These are phyloP conservation scores for Alosa alosa DNA, from an alignment of 2,113 vertebrate genomes.

Conservation along the genomic window DNA sequence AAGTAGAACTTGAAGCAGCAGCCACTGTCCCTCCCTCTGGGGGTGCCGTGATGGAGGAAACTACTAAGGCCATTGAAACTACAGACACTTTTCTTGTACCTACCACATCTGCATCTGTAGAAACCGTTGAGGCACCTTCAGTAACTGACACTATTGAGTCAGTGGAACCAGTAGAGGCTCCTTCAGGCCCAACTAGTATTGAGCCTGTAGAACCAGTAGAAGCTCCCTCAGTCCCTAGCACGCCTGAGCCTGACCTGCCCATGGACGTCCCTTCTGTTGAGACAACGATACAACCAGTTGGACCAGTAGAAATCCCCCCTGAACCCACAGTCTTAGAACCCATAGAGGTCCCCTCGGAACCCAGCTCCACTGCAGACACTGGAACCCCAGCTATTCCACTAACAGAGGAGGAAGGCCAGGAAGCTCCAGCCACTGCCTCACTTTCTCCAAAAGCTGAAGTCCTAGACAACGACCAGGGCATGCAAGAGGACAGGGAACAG, in stretches of 20 bases:
- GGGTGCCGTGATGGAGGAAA: not conserved
- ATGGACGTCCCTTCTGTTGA: slow-evolving; percentile 21
- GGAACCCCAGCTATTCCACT: not conserved
- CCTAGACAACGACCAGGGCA: slow-evolving; percentile 31
- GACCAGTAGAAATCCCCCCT: slow-evolving; percentile 30
- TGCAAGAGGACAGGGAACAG: slow-evolving; percentile 41
- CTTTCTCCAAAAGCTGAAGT: slow-evolving; percentile 8
- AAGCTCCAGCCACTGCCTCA: not conserved
- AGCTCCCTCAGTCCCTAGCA: slow-evolving; percentile 3
- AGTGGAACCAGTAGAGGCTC: slow-evolving; percentile 35
- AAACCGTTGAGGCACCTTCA: not conserved
- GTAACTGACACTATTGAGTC: not conserved
- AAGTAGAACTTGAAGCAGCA: not conserved
- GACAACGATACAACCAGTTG: slow-evolving; percentile 28
- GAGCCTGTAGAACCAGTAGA: slow-evolving; percentile 16
- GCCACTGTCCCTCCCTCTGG: not conserved
- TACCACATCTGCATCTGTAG: not conserved
- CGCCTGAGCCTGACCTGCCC: not conserved
- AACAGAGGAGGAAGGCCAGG: slow-evolving; percentile 19
- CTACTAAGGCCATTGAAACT: not conserved
- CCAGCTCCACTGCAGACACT: slow-evolving; percentile 10
- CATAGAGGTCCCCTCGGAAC: slow-evolving; percentile 25
- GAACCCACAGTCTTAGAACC: slow-evolving; percentile 20
- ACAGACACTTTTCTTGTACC: not conserved
- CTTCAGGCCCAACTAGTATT: not conserved